Percentiles rank a stretch among this genome's conserved stretches.
phyloP scores from a whole-genome alignment of 2,113 vertebrate genomes.

The Heteronetta atricapilla region DNA sequence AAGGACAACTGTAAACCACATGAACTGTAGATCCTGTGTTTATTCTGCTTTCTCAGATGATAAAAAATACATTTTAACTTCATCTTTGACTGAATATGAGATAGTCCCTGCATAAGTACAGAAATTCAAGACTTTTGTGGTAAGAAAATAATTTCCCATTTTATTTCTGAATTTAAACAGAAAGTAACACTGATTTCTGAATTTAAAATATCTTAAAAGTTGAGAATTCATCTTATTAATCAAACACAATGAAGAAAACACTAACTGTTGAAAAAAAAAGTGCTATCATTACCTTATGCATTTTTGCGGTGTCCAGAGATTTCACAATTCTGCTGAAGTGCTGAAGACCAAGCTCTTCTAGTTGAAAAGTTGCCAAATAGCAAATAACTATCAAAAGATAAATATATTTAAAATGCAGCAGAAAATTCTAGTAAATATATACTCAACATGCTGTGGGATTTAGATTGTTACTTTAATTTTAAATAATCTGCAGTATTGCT shows the following conservation, averaged over 20 bases:
- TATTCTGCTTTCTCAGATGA: neutral
- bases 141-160: neutral
- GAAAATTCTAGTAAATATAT: neutral
- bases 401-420: constrained; percentile 14
- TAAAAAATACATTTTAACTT: neutral
- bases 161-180: neutral
- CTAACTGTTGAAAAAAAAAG: neutral
- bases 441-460: neutral
- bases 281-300: constrained; percentile 79
- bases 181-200: neutral
- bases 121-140: neutral
- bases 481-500: neutral
- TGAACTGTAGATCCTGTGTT: neutral
- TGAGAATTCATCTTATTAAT: neutral
- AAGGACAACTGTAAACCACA: neutral
- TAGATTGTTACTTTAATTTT: neutral
- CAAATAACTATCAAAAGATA: constrained; percentile 83
- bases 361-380: constrained; percentile 86
- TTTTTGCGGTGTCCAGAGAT: constrained; percentile 82
- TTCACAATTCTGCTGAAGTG: constrained; percentile 82
- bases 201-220: neutral
- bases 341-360: constrained; percentile 85
- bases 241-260: neutral
- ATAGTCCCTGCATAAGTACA: neutral
- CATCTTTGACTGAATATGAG: neutral